Base-by-base conservation (phyloP, 2,113 vertebrate species). In the Noctilio leporinus region DNA sequence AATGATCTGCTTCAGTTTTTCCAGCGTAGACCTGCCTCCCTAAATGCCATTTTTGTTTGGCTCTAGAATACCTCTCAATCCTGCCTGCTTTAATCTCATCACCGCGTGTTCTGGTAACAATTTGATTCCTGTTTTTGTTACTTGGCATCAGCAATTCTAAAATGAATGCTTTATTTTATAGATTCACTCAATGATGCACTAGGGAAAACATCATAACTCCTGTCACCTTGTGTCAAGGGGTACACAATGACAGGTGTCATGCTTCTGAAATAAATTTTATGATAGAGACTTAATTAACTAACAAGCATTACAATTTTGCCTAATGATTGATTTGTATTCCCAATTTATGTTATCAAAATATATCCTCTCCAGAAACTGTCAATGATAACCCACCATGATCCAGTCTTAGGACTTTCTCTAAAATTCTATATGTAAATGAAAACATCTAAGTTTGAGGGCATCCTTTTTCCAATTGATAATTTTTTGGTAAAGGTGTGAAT, bases 201-300 rank as follows among this genome's bases (percentile, higher is more conserved):
- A 65, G 85, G 47, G 73, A 84, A 89, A 93, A 73, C 16, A 53
- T 57, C 11, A 43, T 33, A 55, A 40, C 28, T 85, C 45, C 76
- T 51, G 75, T 53, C 76, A 69, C 45, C 35, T 81, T 62, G 5
- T 78, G 84, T 83, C 65, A 55, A n/a, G 10, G 40, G 33, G 2
- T 12, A 64, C n/a, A 86, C 43, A n/a, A n/a, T 88, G 49, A 88
- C 35, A 38, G 28, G 67, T 2, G 47, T 93, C 65, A 64, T 5
- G 7, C 80, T 91, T 92, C 84, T 93, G n/a, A 93, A 94, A 76
- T 64, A 92, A 67, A 93, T 87, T 77, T 40, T 55, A 40, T 49
- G 65, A 69, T n/a, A 73, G 59, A 67, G 59, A 95, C 49, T 55
- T 70, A 33, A 89, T 97, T 95, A 69, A 35, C 73, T 97, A 93